A percentile compares a stretch with the other conserved stretches of the same genome.
Evolutionary conservation across 2,888 invertebrate species (phyloP).

Genomic region (Cataglyphis livida): DNA sequence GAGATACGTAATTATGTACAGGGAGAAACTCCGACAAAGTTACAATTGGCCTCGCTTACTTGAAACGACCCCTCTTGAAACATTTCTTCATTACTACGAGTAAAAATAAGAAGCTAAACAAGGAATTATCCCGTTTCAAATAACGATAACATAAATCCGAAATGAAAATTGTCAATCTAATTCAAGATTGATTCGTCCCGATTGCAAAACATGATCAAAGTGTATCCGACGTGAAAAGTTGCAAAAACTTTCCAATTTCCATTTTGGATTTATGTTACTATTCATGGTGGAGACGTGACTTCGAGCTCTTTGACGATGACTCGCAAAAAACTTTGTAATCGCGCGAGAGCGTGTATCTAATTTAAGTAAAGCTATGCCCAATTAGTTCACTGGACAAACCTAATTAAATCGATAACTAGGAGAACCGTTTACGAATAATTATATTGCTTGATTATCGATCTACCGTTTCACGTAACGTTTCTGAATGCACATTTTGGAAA

Average conservation of each 20-base stretch:
- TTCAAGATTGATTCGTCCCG: neutral
- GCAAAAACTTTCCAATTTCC: conserved; percentile 9
- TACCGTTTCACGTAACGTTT: neutral
- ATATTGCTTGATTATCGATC: neutral
- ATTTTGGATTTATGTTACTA: conserved; percentile 6
- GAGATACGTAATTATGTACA: conserved; percentile 41
- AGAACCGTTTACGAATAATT: neutral
- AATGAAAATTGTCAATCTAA: neutral
- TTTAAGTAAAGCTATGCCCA: neutral
- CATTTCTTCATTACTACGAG: neutral
- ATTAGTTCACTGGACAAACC: neutral
- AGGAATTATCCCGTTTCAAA: neutral
- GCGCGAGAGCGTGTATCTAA: neutral
- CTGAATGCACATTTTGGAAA: neutral
- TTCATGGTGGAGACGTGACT: conserved; percentile 19
- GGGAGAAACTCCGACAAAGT: conserved; percentile 30
- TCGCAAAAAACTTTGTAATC: conserved; percentile 3
- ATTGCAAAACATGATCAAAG: neutral
- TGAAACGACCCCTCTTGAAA: conserved; percentile 13
- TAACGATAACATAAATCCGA: neutral
- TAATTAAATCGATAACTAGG: conserved; percentile 12
- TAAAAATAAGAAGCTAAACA: conserved; percentile 9
- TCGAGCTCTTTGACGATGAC: neutral
- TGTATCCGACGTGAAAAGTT: neutral
- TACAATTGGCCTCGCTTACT: conserved; percentile 40